Base-by-base conservation (phyloP, 1,140 invertebrate species). In the Lordiphosa mommai region DNA sequence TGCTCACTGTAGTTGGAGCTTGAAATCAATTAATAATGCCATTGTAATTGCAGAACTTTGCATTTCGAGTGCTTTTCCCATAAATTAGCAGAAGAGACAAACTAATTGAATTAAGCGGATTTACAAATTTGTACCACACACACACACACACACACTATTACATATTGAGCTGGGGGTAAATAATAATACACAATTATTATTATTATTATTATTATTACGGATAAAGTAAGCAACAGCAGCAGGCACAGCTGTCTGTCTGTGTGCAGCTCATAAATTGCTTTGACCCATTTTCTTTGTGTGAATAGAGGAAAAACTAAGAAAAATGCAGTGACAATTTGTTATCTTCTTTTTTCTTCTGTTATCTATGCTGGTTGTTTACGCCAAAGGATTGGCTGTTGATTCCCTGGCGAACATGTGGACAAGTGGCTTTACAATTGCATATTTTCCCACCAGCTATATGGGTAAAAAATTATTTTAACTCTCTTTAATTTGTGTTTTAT, bases 91-190 rank as follows among this genome's bases (percentile, higher is more conserved):
- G 48, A 41, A 47, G 52, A 58, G 23, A 58, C 30, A 58, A 38
- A 32, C 34, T 58, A 57, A 61, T 61, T 61, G 43, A 61, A 61
- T 61, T 47, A 61, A 58, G 41, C 41, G 38, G 58, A 61, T 61
- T 60, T 60, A 56, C 57, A 57, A 60, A 60, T 57, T 51, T 46
- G 52, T 57, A 37, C 16, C 41, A 58, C 16, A 29, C 16, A 44
- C 27, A 27, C 3, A 27, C n/a, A 43, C 2, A 16, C n/a, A 37
- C 13, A 16, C n/a, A 23, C 9, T 14, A 9, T 4, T 9, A 16
- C n/a, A 27, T 10, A 29, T 4, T 27, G 23, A 27, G 23, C 23
- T 27, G 23, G 23, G 23, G 23, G 23, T 27, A 27, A 7, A 27
- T 27, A 27, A 27, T 27, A 27, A 29, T 17, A 43, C 17, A 12